These are phyloP conservation scores for Asbolus verrucosus DNA, from an alignment of 1,140 invertebrate genomes.

Conservation along the genomic window DNA sequence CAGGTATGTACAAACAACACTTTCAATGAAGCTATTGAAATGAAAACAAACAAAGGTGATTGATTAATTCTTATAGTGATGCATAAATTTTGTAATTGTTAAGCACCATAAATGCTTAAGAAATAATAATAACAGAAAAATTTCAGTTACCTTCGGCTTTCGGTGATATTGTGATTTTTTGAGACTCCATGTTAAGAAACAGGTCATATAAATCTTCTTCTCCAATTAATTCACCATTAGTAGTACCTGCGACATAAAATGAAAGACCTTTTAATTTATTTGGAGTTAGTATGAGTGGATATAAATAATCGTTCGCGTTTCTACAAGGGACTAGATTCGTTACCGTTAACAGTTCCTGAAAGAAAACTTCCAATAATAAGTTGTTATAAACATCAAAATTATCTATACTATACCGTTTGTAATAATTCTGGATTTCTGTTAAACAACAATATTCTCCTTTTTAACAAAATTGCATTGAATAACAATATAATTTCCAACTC, in stretches of 20 bases:
- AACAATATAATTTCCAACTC: conserved; percentile 53
- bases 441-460: conserved; percentile 51
- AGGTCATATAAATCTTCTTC: conserved; percentile 50
- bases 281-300: conserved; percentile 41
- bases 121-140: too few relatives aligned
- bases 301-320: conserved; percentile 49
- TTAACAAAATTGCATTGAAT: conserved; percentile 52
- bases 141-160: conserved; percentile 49
- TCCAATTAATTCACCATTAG: conserved; percentile 33
- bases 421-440: conserved; percentile 39
- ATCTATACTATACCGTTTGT: conserved; percentile 48
- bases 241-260: conserved; percentile 49
- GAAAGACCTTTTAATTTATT: conserved; percentile 39
- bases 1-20: too few relatives aligned
- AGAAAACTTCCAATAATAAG: conserved; percentile 20
- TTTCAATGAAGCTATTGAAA: too few relatives aligned
- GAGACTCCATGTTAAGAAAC: conserved; percentile 47
- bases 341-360: conserved; percentile 48
- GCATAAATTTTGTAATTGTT: too few relatives aligned
- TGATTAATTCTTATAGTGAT: too few relatives aligned
- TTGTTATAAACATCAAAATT: not conserved
- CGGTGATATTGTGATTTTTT: conserved; percentile 46
- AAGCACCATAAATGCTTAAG: too few relatives aligned
- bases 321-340: conserved; percentile 43
- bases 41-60: too few relatives aligned